Evolutionary conservation across 2,797 vertebrate species (phyloP).

Genomic region (Acipenser ruthenus): DNA sequence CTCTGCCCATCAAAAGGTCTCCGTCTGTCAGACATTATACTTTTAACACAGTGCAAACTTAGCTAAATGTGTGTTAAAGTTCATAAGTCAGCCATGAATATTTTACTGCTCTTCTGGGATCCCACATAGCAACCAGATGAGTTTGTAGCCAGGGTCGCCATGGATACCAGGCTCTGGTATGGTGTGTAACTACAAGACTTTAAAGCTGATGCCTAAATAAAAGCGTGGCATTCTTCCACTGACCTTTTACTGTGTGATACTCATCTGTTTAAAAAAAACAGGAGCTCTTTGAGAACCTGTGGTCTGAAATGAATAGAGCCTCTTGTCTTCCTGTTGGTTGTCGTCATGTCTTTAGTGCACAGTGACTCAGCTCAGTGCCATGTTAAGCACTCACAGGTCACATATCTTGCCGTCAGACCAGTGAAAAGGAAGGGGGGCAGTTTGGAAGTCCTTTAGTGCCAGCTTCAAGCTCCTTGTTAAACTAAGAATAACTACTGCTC

Average conservation of each 20-base stretch:
- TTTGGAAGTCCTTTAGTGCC: too few relatives aligned
- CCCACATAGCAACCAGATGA: conserved; percentile 1
- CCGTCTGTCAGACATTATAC: too few relatives aligned
- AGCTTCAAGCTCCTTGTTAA: too few relatives aligned
- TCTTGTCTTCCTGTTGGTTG: conserved; percentile 5
- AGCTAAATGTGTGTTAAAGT: neutral
- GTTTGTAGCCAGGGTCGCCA: neutral
- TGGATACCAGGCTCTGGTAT: neutral
- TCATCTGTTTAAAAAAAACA: conserved; percentile 17
- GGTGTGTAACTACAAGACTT: conserved; percentile 2
- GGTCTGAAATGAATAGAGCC: neutral
- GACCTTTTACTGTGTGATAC: neutral
- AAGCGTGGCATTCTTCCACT: neutral
- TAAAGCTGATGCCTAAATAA: conserved; percentile 1
- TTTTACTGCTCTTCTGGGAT: neutral
- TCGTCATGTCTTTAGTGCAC: conserved; percentile 4
- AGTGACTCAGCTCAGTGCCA: conserved; percentile 10
- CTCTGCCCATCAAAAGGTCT: too few relatives aligned
- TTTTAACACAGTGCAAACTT: too few relatives aligned
- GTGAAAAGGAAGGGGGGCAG: too few relatives aligned
- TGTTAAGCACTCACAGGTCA: neutral
- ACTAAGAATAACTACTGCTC: too few relatives aligned
- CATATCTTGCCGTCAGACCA: too few relatives aligned
- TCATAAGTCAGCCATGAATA: neutral
- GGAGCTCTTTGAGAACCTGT: conserved; percentile 15